Evolutionary conservation across 2,113 vertebrate genomes (phyloP).

Genomic region (Microtus oregoni): DNA sequence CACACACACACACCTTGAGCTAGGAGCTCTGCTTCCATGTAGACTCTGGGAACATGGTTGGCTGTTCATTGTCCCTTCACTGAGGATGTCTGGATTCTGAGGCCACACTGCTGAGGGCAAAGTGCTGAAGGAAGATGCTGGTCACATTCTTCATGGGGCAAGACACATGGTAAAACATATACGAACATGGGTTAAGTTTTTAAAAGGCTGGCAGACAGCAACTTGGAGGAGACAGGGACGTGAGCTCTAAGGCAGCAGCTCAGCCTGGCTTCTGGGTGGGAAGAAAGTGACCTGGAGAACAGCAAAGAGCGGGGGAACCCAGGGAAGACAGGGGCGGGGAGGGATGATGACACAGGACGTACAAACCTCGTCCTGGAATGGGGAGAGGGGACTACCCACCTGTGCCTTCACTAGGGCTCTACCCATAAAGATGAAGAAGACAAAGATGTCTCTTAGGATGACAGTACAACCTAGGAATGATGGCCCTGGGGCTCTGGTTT

Average conservation of each 20-base stretch:
- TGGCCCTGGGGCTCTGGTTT: neutral
- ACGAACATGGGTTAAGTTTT: neutral
- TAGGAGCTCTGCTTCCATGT: neutral
- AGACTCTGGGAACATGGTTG: neutral
- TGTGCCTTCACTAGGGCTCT: neutral
- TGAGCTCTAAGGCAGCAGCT: neutral
- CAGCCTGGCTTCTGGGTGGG: neutral
- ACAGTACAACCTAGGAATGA: neutral
- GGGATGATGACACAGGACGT: no score
- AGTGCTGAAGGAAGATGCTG: neutral
- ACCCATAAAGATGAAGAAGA: neutral
- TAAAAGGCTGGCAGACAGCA: neutral
- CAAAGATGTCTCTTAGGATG: accelerated
- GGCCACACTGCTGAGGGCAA: neutral
- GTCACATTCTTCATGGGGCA: neutral
- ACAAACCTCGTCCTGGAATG: neutral
- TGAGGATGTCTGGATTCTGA: neutral
- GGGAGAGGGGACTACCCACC: accelerated
- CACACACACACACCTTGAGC: neutral
- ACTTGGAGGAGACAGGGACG: neutral
- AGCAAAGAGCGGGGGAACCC: no score
- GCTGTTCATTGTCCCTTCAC: neutral
- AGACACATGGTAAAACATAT: neutral
- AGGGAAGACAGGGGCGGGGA: no score
- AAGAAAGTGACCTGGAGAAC: neutral